Conservation (phyloP, 2,113 vertebrate genomes). For the Orientallactaga bullata region DNA sequence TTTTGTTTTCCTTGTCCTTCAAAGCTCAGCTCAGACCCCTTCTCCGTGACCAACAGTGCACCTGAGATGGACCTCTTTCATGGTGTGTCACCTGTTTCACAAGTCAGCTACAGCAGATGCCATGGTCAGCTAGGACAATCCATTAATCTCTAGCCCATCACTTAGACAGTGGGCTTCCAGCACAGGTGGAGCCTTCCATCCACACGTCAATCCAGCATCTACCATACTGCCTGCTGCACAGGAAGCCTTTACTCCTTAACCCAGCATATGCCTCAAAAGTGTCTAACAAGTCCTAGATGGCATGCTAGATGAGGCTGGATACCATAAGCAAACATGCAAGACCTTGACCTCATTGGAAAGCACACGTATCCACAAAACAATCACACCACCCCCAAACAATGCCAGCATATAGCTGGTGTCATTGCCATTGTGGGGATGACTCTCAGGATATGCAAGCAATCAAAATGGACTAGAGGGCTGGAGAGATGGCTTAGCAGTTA, state of each 20-base stretch:
- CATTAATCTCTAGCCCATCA: neutral
- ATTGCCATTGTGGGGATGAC: neutral
- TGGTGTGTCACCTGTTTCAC: neutral
- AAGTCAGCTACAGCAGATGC: neutral
- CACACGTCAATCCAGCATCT: neutral
- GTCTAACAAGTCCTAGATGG: neutral
- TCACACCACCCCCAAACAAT: neutral
- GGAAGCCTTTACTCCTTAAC: neutral
- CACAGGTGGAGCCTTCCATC: neutral
- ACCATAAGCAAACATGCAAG: neutral
- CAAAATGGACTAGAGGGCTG: no score
- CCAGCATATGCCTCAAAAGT: neutral
- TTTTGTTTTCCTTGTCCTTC: neutral
- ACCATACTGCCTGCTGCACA: neutral
- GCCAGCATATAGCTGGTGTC: neutral
- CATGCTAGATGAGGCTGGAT: neutral
- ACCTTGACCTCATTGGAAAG: neutral
- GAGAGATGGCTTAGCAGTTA: no score
- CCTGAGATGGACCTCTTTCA: neutral
- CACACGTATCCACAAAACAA: neutral
- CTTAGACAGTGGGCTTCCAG: neutral
- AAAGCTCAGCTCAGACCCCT: neutral
- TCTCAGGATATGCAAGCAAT: no score
- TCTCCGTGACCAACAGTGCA: neutral
- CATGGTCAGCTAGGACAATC: neutral